These are phyloP conservation scores for Drosophila sp. DNA, from an alignment of 1,140 invertebrate species.

Conservation along the genomic window DNA sequence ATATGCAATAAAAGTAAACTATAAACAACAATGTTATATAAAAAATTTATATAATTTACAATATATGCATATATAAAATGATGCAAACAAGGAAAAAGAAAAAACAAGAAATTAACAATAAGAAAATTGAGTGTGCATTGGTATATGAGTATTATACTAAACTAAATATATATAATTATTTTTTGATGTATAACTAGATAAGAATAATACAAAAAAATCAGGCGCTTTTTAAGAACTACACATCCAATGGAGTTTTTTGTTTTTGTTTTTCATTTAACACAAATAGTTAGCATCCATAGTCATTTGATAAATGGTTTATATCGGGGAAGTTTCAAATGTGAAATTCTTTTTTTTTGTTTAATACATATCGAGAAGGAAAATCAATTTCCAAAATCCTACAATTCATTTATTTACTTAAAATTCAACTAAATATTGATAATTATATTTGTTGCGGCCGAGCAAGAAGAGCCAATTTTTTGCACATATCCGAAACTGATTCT, in stretches of 20 bases:
- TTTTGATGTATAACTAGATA: conserved; percentile 9
- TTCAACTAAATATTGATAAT: too few relatives aligned
- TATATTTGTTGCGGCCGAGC: too few relatives aligned
- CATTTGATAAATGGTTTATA: conserved; percentile 49
- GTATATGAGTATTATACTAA: background rate
- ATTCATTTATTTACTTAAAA: too few relatives aligned
- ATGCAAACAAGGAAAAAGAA: background rate
- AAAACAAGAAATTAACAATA: background rate
- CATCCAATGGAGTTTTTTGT: conserved; percentile 61
- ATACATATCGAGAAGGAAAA: background rate
- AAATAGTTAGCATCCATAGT: conserved; percentile 78
- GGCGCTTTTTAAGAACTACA: conserved; percentile 50
- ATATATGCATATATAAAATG: conserved; percentile 31
- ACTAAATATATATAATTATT: conserved; percentile 23
- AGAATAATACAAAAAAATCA: conserved; percentile 56
- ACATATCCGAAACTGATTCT: too few relatives aligned
- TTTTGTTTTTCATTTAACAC: conserved; percentile 49
- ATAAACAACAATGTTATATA: conserved; percentile 38
- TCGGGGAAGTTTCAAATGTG: conserved; percentile 37
- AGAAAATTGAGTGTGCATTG: background rate
- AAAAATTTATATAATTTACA: conserved; percentile 52
- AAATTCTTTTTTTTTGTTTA: conserved; percentile 13
- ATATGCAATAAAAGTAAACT: conserved; percentile 41
- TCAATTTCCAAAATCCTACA: background rate
- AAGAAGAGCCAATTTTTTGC: too few relatives aligned